Base-by-base conservation (phyloP, 2,113 vertebrate genomes). In the Sebastes schlegelii region DNA sequence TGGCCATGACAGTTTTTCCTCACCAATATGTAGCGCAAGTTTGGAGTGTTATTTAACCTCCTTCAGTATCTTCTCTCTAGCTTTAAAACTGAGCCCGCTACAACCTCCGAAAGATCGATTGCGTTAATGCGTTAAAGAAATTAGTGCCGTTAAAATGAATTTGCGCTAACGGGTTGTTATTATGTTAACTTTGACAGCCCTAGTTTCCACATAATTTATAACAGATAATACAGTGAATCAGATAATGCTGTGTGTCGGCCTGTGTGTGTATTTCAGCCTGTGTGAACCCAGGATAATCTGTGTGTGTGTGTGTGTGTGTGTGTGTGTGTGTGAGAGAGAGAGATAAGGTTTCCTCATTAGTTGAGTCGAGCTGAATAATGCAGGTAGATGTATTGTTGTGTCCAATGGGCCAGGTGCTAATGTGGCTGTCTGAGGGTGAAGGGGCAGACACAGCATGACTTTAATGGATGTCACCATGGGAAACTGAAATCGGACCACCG, bases 401-500 rank as follows among this genome's bases (percentile, higher is more conserved):
- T 62, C 81, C 92, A 92, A 93, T 94, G 87, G 91, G 68, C 86
- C 91, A 89, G 91, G 92, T 93, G 91, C 92, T 95, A 94, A 94
- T 94, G 85, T 90, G 87, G 82, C 85, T 91, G 89, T 93, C 85
- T 90, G 62, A 83, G 87, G 85, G 58, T 76, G 65, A 75, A 88
- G 84, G 86, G 89, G 68, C 87, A 87, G 82, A 77, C 68, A 60
- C 80, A 90, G 89, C 93, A 94, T 42, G 87, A 90, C 92, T 94
- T 94, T 94, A 94, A 95, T 95, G 90, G 93, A 95, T 94, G 94
- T 94, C 87, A 82, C 91, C 83, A 92, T 84, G 83, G 91, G 88
- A 92, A 89, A 87, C 86, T 88, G 93, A 93, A 94, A 95, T 84
- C 9, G 19, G 84, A 93, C 81, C 89, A n/a, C 71, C 23, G 76